Evolutionary conservation across 2,888 invertebrate genomes (phyloP), one percentile per base, ranked within the genome.

Genomic region (Orthosia incerta): DNA sequence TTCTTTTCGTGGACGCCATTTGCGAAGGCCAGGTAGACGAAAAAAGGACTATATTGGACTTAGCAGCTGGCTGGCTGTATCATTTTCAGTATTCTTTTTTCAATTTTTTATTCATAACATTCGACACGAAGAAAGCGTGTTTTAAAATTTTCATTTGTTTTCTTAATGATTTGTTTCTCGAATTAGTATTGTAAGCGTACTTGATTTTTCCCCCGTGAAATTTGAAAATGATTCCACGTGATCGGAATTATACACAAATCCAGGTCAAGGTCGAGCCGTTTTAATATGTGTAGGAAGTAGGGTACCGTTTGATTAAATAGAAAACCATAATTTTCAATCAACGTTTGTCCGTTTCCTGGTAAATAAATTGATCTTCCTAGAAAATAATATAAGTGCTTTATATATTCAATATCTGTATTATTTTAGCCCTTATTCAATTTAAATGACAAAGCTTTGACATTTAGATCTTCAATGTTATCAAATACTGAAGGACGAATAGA

Each of bases 401-500:
- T 4, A 13, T 20, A 55, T 53, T 53, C 9, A 51, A 51, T 51
- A 18, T 39, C 51, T 3, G 18, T 31, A 11, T 57, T n/a, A 18
- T 18, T 57, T 57, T 31, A 31, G 12, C 4, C 13, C 4, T 4
- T 3, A n/a, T 39, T 59, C 57, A 31, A 4, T 16, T 16, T 26
- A 4, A 31, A 55, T 48, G 15, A 16, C n/a, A 56, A 73, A 56
- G 23, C 56, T 45, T 56, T 46, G n/a, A 51, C 56, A 51, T 46
- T 50, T 26, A 51, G 11, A 71, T 50, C 45, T 31, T 46, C 16
- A 56, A 23, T 16, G 20, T 51, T 31, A 68, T 59, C 71, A 79
- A 79, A 53, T 13, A 63, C 23, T 13, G 48, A 51, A 77, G 12
- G 4, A 48, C 9, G 31, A 82, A 60, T 23, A 31, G 15, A 51